Evolutionary conservation across 2,113 vertebrate species (phyloP), one percentile per base, ranked within the genome.

Genomic region (Elachura formosa): DNA sequence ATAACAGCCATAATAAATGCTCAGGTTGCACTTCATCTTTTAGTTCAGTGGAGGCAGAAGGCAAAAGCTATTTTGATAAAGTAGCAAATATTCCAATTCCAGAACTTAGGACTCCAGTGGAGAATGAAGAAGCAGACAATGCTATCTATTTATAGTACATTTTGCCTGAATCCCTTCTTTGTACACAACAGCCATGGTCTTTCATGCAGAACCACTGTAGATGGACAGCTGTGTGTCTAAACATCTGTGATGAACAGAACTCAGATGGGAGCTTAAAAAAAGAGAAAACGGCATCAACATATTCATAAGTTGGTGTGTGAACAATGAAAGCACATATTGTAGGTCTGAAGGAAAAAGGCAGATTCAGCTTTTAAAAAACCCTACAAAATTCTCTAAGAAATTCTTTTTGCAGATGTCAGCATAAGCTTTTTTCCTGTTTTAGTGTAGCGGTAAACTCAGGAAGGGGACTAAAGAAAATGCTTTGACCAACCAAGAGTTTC

Each of bases 201-300:
- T 97, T 97, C 93, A 97, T 94, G 92, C 96, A 96, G 96, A 98
- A 96, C 96, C 97, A 96, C 95, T 94, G 96, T 96, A 94, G 96
- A 97, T 91, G 97, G 97, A 95, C 97, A 98, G 97, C 98, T 98
- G 96, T 97, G 97, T 97, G 94, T 97, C 95, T 94, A 96, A 97
- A 97, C 94, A 97, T 96, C 96, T 97, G 97, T 97, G 96, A 96
- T 97, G 97, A 98, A 96, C 93, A 97, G 93, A 97, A 96, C 96
- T 98, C 96, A 97, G 96, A 97, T 94, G 97, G 94, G 95, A 97
- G 95, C 94, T 91, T 96, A 95, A 97, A 95, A 96, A 97, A 96
- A 94, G 94, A 96, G 95, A 97, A 93, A 97, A 97, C 96, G 14
- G 76, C 97, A 97, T 98, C 97, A 97, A 96, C 96, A 94, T 96